Base-by-base conservation (phyloP, 2,888 invertebrate species). In the Melanchra persicariae region DNA sequence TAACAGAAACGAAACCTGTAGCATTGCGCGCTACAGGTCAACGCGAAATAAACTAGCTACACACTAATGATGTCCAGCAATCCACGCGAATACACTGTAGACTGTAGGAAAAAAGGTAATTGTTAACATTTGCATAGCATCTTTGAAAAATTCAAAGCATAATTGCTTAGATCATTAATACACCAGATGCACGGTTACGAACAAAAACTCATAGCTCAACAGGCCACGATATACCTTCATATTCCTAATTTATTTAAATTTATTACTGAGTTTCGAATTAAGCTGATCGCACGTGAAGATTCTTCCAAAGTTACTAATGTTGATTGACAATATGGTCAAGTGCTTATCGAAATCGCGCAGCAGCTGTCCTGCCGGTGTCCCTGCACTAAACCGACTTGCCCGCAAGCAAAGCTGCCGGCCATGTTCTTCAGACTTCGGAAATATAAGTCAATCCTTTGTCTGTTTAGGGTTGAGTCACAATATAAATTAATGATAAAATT, bases 1-100 rank as follows among this genome's bases (percentile, higher is more conserved):
- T 96, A 96, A 93, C 94, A 93, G 85, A 86, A 93, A 93, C 96
- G 96, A 91, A 96, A 95, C 96, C 94, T 91, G 95, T 94, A 96
- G 96, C 96, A 96, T 96, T 96, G 96, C 96, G 96, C 96, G 96
- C 96, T 94, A 95, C 96, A 74, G 95, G 96, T 96, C 95, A 95
- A 95, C 95, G 95, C 96, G 96, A 92, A 72, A 92, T 90, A 84
- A 91, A 92, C 95, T 95, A 94, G 95, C 95, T 95, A 96, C 94
- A 95, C 95, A 95, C 95, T 91, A 91, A 94, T 88, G 96, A 82
- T 92, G 96, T 94, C 93, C 96, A 91, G 94, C 93, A 92, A 90
- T 91, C 95, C 95, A 91, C 92, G 89, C 90, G 95, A 90, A 90
- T 93, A 94, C 93, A 92, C 95, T 94, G 96, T 95, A 93, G 96